Evolutionary conservation across 2,797 vertebrate species (phyloP), one percentile per base, ranked within the genome.

Genomic region (Dermochelys coriacea): DNA sequence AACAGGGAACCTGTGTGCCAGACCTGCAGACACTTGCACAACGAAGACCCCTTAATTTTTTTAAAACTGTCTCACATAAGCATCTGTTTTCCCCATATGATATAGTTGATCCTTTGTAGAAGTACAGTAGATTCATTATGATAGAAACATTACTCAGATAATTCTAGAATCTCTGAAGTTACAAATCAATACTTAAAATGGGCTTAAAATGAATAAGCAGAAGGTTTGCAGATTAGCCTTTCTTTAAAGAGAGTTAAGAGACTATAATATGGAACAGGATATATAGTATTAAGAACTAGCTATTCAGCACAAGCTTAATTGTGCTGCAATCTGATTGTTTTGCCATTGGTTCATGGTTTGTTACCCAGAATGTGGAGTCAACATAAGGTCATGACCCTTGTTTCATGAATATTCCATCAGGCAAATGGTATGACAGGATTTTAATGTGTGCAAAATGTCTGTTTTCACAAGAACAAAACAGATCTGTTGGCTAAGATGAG

Each of bases 371-470:
- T 85, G 61, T 91, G 41, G 41, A 84, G 49, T 50, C 64, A 79
- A 79, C 75, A 21, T 54, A 95, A 95, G 92, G 95, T 93, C 93
- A 93, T 23, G 77, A 71, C 71, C 91, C 57, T 86, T 57, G 71
- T 29, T 88, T 96, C 94, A 97, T 96, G 93, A 95, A 96, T 97
- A 97, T 93, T 95, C 88, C 95, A 93, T 59, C 80, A 84, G 88
- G 50, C 41, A 97, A 95, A 82, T 91, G 85, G 91, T 88, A 90
- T 95, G 94, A 91, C 96, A 97, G 90, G 51, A 47, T 95, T 93
- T 90, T 82, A 95, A 91, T 88, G 93, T 96, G 88, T 95, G 89
- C 83, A 87, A 93, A 57, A 55, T 93, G 94, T 95, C 87, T 89
- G 82, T 55, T 91, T 95, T 94, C 95, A 54, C 57, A 80, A 82